These are phyloP conservation scores for Galeruca laticollis DNA, from an alignment of 2,888 invertebrate species.

Conservation along the genomic window DNA sequence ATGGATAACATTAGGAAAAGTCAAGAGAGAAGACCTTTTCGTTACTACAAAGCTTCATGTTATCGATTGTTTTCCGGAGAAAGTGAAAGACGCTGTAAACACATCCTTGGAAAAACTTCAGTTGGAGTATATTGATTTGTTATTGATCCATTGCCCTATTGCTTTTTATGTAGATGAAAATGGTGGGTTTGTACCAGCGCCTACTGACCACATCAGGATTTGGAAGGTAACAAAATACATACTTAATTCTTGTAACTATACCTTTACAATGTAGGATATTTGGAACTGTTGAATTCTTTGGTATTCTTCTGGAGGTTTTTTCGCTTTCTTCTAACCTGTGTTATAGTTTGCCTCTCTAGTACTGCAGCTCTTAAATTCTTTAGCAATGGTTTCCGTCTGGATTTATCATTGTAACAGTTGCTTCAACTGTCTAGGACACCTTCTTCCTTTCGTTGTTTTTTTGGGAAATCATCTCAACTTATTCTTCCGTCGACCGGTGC, in stretches of 20 bases:
- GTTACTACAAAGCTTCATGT: constrained; percentile 84
- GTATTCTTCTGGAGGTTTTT: no score
- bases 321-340: no score
- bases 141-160: constrained; percentile 54
- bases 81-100: constrained; percentile 52
- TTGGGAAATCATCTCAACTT: no score
- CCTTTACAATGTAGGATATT: constrained; percentile 59
- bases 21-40: constrained; percentile 82
- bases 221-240: constrained; percentile 75
- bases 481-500: no score
- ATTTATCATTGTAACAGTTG: no score
- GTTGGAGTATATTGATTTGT: constrained; percentile 55
- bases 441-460: no score
- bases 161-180: constrained; percentile 11
- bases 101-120: constrained; percentile 52
- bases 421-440: no score
- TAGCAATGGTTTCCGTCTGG: no score
- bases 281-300: neutral
- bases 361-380: no score
- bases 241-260: constrained; percentile 72
- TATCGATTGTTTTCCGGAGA: constrained; percentile 70
- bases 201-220: constrained; percentile 76
- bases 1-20: constrained; percentile 75
- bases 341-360: no score
- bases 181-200: constrained; percentile 74